Evolutionary conservation across 2,113 vertebrate genomes (phyloP), one percentile per base, ranked within the genome.

Genomic region (Trichomycterus rosablanca): DNA sequence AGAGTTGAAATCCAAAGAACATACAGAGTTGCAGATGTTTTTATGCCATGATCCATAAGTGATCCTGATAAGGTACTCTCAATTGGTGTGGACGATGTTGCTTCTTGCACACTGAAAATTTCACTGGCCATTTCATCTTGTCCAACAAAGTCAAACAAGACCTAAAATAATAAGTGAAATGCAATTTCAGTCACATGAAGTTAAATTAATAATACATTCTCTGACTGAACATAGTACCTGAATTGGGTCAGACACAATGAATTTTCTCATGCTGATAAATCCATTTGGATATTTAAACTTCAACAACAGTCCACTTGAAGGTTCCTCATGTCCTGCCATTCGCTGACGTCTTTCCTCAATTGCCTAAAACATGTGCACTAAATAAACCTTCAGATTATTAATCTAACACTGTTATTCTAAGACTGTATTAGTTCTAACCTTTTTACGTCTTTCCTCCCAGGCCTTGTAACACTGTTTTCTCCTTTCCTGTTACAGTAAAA

Each of bases 241-340:
- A 32, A 67, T 35, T 67, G 35, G 19, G n/a, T n/a, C n/a, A n/a
- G n/a, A n/a, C n/a, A n/a, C n/a, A n/a, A n/a, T n/a, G n/a, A n/a
- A n/a, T n/a, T n/a, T n/a, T n/a, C n/a, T n/a, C n/a, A 43, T 59
- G 18, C 28, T 50, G 22, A 59, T 42, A 39, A 48, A 16, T 52
- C 56, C 53, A 32, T 66, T 28, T 42, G 54, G 43, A 66, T 66
- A 59, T 58, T 66, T 51, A 40, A 37, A 46, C 59, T 66, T 66
- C 14, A 66, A 9, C 15, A 20, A 15, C 12, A 40, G 8, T 16
- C 63, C 63, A 66, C 54, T 44, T 14, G 26, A 48, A n/a, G 54
- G 45, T 42, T 58, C 63, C 30, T 49, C 54, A 51, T 32, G 15
- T 7, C 10, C 35, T 18, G 53, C 22, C 34, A 59, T 49, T 51